Evolutionary conservation across 2,888 invertebrate genomes (phyloP).

Genomic region (Galerucella nymphaeae): DNA sequence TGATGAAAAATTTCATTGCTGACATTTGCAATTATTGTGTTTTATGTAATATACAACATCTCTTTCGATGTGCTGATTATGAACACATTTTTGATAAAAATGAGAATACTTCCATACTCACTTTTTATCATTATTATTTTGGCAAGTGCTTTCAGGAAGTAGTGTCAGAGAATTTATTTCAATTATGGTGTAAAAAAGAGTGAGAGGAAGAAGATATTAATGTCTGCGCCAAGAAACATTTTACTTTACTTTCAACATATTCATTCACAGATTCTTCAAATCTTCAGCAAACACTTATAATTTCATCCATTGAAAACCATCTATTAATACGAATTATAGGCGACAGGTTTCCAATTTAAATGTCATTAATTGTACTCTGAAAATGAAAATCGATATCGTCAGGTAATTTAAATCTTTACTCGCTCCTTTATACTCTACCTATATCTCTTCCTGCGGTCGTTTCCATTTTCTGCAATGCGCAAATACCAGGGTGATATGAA

Average conservation of each 20-base stretch:
- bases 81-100: no score
- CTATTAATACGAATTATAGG: slow-evolving; percentile 29
- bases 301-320: slow-evolving; percentile 11
- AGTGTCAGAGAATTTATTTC: not conserved
- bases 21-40: no score
- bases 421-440: slow-evolving; percentile 35
- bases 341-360: slow-evolving; percentile 36
- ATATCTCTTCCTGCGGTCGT: slow-evolving; percentile 40
- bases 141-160: not conserved
- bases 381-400: slow-evolving; percentile 37
- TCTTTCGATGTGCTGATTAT: no score
- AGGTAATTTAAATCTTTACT: slow-evolving; percentile 32
- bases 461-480: slow-evolving; percentile 32
- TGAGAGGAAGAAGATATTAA: not conserved
- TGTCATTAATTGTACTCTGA: slow-evolving; percentile 30
- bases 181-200: not conserved
- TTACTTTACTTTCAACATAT: not conserved
- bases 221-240: not conserved
- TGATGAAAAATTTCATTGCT: no score
- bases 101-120: not conserved
- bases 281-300: not conserved
- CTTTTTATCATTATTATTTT: not conserved
- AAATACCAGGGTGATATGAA: slow-evolving; percentile 1
- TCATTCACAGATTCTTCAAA: not conserved
- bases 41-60: no score